A percentile compares a stretch with the other conserved stretches of the same genome.
phyloP scores from a whole-genome alignment of 2,113 vertebrate species.

The Dendropsophus ebraccatus region DNA sequence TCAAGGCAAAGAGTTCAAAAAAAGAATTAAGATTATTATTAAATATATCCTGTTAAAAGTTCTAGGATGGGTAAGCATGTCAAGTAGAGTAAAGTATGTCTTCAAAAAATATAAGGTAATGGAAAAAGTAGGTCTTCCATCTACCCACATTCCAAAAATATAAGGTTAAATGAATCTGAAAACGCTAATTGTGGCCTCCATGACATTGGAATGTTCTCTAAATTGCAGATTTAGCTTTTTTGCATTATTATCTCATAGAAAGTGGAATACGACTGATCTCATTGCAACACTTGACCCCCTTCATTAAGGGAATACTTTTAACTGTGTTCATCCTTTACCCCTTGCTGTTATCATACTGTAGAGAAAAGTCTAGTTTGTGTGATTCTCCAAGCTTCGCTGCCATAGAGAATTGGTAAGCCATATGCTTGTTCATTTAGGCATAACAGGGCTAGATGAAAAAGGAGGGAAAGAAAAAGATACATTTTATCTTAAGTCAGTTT shows the following conservation, averaged over 20 bases:
- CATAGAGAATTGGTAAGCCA: conserved; percentile 3
- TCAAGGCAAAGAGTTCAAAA: conserved; percentile 8
- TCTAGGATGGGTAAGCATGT: not conserved
- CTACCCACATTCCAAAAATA: not conserved
- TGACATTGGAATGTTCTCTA: not conserved
- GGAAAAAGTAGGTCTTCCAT: not conserved
- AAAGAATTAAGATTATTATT: not conserved
- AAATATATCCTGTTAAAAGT: not conserved
- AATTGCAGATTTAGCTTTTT: not conserved
- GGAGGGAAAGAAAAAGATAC: not conserved
- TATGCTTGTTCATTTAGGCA: not conserved
- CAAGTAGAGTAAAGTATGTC: not conserved
- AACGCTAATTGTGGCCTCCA: not conserved
- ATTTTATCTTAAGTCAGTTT: not conserved
- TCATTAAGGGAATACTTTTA: conserved; percentile 1
- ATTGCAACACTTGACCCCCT: not conserved
- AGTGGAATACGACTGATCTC: not conserved
- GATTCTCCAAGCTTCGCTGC: not conserved
- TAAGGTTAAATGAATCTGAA: not conserved
- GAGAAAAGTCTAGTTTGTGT: not conserved
- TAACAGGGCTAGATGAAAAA: not conserved
- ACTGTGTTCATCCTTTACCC: not conserved
- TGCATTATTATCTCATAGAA: not conserved
- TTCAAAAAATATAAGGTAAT: not conserved
- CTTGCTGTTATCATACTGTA: conserved; percentile 7